Conservation (phyloP, 35 echinoderm and acorn worm genomes). For the Anneissia japonica region DNA sequence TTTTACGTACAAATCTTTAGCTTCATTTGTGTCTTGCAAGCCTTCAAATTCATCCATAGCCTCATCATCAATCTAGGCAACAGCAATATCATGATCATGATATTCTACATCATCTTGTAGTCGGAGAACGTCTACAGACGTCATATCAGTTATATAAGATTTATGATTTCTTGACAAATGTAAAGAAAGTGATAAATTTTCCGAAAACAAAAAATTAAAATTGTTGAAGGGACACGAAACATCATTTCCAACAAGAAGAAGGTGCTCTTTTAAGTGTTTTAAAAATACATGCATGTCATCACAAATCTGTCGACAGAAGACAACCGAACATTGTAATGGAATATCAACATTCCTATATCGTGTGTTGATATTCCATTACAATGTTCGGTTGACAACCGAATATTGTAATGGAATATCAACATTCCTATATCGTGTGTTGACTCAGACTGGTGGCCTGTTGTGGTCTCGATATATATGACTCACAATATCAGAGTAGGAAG, state of each 20-base stretch:
- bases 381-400: background rate
- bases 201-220: slow-evolving; percentile 2
- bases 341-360: slow-evolving; percentile 7
- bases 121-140: background rate
- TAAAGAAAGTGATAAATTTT: slow-evolving; percentile 39
- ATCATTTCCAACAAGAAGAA: background rate
- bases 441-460: background rate
- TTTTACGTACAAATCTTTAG: too few species aligned
- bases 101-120: background rate
- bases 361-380: background rate
- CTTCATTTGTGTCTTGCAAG: too few species aligned
- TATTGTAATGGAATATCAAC: slow-evolving; percentile 21
- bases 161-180: slow-evolving; percentile 44
- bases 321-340: slow-evolving; percentile 11
- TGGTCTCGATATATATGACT: slow-evolving; percentile 36
- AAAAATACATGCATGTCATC: slow-evolving; percentile 2
- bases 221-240: slow-evolving; percentile 25
- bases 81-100: too few species aligned
- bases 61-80: too few species aligned
- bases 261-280: slow-evolving; percentile 41
- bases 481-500: background rate
- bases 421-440: background rate
- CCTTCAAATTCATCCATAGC: too few species aligned
- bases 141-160: background rate
- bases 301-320: slow-evolving; percentile 28